These are phyloP conservation scores for Enteromius argenteus DNA, from an alignment of 2,797 vertebrate species.

Conservation along the genomic window DNA sequence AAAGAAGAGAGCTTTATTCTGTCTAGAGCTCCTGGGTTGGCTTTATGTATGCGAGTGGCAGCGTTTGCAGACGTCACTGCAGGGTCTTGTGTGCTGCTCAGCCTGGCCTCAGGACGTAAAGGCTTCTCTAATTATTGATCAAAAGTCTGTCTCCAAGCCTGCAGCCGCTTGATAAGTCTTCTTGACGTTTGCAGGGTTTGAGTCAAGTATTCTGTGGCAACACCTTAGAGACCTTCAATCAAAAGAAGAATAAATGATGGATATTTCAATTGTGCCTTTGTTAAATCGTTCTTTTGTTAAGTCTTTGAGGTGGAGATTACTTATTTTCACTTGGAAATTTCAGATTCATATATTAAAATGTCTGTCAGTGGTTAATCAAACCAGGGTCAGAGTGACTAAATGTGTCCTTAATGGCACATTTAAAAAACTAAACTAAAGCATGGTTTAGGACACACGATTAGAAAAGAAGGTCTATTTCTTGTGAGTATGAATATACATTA, in stretches of 20 bases:
- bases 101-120: conserved; percentile 6
- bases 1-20: neutral
- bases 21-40: neutral
- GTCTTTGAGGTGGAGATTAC: conserved; percentile 14
- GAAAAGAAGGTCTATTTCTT: neutral
- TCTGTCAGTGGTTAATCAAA: conserved; percentile 13
- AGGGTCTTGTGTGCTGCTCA: neutral
- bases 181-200: neutral
- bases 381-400: neutral
- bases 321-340: conserved; percentile 4
- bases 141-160: conserved; percentile 21
- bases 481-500: neutral
- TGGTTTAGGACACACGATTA: neutral
- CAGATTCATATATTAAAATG: conserved; percentile 28
- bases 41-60: neutral
- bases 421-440: neutral
- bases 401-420: neutral
- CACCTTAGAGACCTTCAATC: conserved; percentile 26
- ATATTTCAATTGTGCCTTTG: conserved; percentile 26
- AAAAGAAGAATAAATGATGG: conserved; percentile 31
- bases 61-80: neutral
- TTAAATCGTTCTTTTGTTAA: neutral
- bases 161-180: conserved; percentile 30
- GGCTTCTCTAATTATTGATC: conserved; percentile 38
- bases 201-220: conserved; percentile 10